Evolutionary conservation across 35 echinoderm and acorn worm species (phyloP).

Genomic region (Strongylocentrotus purpuratus): DNA sequence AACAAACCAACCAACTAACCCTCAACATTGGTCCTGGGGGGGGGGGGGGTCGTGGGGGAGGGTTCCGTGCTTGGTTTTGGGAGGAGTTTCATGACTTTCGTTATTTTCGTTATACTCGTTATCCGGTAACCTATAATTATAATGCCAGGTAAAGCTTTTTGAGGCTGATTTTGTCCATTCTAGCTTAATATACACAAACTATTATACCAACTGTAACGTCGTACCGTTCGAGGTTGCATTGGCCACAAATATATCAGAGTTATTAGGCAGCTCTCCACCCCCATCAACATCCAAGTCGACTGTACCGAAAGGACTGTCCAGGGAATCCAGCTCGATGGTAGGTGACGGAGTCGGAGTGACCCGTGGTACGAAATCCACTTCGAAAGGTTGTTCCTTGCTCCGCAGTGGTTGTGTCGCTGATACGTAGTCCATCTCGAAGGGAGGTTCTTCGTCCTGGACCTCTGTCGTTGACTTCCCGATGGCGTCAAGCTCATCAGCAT

Average conservation of each 20-base stretch:
- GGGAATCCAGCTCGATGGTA: background rate
- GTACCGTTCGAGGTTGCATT: conserved; percentile 43
- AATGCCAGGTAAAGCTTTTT: too few species aligned
- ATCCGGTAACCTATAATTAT: too few species aligned
- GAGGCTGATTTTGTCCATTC: too few species aligned
- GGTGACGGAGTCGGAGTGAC: background rate
- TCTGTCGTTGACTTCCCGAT: background rate
- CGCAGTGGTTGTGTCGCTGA: background rate
- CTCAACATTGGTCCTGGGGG: too few species aligned
- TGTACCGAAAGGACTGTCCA: background rate
- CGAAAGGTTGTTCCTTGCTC: conserved; percentile 9
- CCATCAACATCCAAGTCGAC: conserved; percentile 38
- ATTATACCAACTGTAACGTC: background rate
- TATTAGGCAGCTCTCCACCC: conserved; percentile 6
- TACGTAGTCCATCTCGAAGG: background rate
- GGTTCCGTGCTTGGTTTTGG: too few species aligned
- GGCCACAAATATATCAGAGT: conserved; percentile 32
- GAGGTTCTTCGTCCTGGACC: background rate
- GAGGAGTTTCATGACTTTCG: too few species aligned
- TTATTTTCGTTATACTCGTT: too few species aligned
- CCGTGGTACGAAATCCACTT: conserved; percentile 4
- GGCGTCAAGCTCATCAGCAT: conserved; percentile 38
- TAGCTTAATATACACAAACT: too few species aligned
- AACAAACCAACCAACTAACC: too few species aligned
- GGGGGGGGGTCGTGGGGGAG: too few species aligned